These are phyloP conservation scores for Oreochromis spilurus DNA, from an alignment of 2,113 vertebrate species.

Conservation along the genomic window DNA sequence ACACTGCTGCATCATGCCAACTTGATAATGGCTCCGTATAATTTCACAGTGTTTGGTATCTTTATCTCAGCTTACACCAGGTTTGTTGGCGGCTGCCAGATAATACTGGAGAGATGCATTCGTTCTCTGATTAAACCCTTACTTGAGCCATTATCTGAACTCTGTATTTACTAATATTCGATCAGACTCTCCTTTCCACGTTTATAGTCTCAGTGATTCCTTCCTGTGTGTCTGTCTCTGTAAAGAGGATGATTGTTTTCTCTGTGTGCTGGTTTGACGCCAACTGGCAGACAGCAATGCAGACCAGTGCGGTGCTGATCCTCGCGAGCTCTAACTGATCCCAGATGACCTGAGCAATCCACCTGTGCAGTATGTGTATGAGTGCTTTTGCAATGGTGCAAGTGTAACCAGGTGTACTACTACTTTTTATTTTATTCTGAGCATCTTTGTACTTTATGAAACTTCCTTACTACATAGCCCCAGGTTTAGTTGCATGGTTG, in stretches of 20 bases:
- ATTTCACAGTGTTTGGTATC: constrained; percentile 5
- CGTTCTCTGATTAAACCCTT: constrained; percentile 2
- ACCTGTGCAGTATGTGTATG: neutral
- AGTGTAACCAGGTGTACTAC: neutral
- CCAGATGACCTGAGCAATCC: constrained; percentile 33
- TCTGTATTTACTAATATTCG: neutral
- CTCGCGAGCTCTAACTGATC: constrained; percentile 22
- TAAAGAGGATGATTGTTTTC: constrained; percentile 19
- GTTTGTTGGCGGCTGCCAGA: neutral
- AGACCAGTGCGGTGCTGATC: neutral
- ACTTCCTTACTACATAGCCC: neutral
- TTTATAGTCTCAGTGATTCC: neutral
- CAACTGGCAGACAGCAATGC: constrained; percentile 35
- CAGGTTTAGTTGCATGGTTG: neutral
- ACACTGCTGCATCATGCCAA: neutral
- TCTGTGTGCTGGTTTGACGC: constrained; percentile 3
- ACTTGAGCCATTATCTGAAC: constrained; percentile 5
- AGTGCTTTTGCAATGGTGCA: neutral
- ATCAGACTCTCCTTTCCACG: neutral
- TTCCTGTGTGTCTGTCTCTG: constrained; percentile 4
- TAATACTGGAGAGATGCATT: neutral
- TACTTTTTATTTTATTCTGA: neutral
- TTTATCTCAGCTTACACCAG: constrained; percentile 32
- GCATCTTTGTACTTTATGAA: neutral
- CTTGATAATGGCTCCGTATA: constrained; percentile 15